Evolutionary conservation across 2,888 invertebrate genomes (phyloP), one percentile per base, ranked within the genome.

Genomic region (Meteorus colon): DNA sequence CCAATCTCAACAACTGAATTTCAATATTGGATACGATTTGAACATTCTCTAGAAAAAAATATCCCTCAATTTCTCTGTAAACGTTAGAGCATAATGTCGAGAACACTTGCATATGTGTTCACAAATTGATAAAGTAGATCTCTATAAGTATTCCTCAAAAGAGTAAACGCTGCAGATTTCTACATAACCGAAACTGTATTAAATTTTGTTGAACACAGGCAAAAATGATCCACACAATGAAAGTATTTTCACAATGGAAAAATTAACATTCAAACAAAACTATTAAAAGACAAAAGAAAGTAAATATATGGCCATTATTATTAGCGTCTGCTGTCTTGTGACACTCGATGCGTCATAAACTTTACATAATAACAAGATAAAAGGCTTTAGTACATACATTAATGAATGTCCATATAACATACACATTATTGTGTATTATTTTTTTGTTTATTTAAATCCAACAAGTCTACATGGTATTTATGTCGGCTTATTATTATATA

Each of bases 271-370:
- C 4, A 55, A 48, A 55, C n/a, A 55, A 55, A 55, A 19, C 19
- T 10, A 19, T 55, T n/a, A 55, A 5, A 55, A 55, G 6, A 55
- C 19, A 19, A 55, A 55, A 6, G 16, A 48, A 41, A 41, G 41
- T 41, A 41, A 41, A 41, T 41, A 41, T 41, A 41, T 41, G 41
- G 12, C 12, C 12, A 41, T 41, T 48, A 48, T n/a, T 48, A n/a
- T 48, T 14, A 48, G n/a, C 14, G 16, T 55, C n/a, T 19, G 19
- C 55, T 19, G 10, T n/a, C n/a, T 55, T 55, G 55, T 55, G 19
- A 55, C 55, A 55, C 55, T 19, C 19, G 55, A 55, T 55, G 55
- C 55, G 55, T 55, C 55, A 55, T 19, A 55, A 55, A 55, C 19
- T 55, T 55, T 55, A 19, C 55, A 55, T 55, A 55, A 55, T 48